Base-by-base conservation (phyloP, 2,888 invertebrate genomes). In the Mongoloraphidia duomilia region DNA sequence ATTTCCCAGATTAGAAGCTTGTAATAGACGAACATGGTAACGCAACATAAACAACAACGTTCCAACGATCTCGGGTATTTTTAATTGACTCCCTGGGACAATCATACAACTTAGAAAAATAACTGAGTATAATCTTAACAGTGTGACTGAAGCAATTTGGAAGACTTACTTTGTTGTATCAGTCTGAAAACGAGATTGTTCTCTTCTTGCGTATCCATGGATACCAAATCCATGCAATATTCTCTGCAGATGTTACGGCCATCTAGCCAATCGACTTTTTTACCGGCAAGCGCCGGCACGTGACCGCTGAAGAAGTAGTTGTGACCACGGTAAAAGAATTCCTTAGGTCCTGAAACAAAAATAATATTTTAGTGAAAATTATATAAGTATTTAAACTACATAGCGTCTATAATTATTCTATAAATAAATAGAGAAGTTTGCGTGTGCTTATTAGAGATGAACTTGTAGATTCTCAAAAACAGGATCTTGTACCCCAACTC, bases 171-270 rank as follows among this genome's bases (percentile, higher is more conserved):
- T 67, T 87, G 84, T 67, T 88, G 87, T 57, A 90, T 88, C 41
- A 89, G 76, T 67, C 82, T 84, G 79, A 86, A 89, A 67, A 90
- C 80, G 61, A 90, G 79, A 68, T 90, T 89, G 65, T 91, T 90
- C 67, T 92, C 88, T 65, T 89, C 88, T 68, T 90, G 88, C 10
- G 86, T 84, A 67, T 92, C 91, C 67, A 91, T 74, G 14, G 89
- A 87, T 44, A 91, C 84, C 58, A 90, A 77, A 68, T 92, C 92
- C 92, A 92, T 92, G 69, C 92, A 92, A 69, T 90, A 90, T 66
- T 90, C 88, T 56, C 92, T 78, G 73, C 92, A 92, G 61, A 88
- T 76, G 68, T 92, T 92, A 60, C 91, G 82, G 33, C 88, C 91
- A 60, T 91, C 91, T 58, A 91, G 68, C 91, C 92, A 92, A 68